These are phyloP conservation scores for Eclectus roratus DNA, from an alignment of 2,113 vertebrate genomes.

Conservation along the genomic window DNA sequence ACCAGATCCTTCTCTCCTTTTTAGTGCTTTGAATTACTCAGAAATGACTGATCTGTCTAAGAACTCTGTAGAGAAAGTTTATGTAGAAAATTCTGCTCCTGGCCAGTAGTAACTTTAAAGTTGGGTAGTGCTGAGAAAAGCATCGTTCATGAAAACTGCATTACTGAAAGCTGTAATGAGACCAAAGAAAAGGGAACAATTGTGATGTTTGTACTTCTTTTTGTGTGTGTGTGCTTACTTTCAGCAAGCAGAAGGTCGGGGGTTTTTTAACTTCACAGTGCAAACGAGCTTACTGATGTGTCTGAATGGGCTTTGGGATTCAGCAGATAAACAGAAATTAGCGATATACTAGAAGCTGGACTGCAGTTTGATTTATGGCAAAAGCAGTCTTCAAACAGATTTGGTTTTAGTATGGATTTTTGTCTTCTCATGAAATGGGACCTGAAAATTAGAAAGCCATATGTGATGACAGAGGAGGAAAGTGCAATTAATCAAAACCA, in stretches of 20 bases:
- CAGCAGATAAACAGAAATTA: not conserved
- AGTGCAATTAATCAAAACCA: constrained; percentile 57
- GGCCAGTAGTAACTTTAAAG: not conserved
- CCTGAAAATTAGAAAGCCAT: constrained; percentile 3
- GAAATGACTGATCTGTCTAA: not conserved
- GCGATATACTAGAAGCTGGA: not conserved
- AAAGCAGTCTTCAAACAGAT: constrained; percentile 28
- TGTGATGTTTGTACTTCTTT: not conserved
- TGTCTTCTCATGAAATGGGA: not conserved
- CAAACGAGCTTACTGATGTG: not conserved
- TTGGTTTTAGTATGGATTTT: not conserved
- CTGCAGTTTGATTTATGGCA: constrained; percentile 18
- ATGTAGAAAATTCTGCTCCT: not conserved
- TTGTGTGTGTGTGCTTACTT: not conserved
- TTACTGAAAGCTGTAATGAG: not conserved
- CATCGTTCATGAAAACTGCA: not conserved
- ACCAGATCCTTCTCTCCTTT: not conserved
- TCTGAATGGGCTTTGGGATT: not conserved
- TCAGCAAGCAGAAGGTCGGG: not conserved
- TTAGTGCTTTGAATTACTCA: not conserved
- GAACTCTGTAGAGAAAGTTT: not conserved
- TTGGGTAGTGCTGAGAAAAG: not conserved
- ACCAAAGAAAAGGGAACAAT: not conserved
- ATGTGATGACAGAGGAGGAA: constrained; percentile 4
- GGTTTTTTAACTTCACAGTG: not conserved